Evolutionary conservation across 2,113 vertebrate genomes (phyloP).

Genomic region (Penelope pileata): DNA sequence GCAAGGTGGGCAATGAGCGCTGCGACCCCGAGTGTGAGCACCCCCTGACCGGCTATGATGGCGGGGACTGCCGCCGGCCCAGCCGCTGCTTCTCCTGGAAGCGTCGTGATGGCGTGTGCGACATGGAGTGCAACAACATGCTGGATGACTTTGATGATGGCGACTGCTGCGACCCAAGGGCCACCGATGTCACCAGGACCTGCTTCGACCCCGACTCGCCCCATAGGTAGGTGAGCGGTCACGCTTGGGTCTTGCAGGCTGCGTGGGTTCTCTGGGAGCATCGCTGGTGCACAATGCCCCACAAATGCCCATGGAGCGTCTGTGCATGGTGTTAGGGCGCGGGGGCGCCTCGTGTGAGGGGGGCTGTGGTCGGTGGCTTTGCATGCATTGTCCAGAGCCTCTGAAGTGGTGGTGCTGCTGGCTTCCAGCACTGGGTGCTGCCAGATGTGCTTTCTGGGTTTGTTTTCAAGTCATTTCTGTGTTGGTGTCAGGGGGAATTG

Average conservation of each 20-base stretch:
- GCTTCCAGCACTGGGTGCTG: not conserved
- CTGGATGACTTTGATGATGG: conserved; percentile 93
- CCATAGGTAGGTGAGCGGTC: conserved; percentile 78
- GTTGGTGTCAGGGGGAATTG: not conserved
- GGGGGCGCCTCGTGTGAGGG: rapidly evolving
- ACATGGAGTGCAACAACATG: conserved; percentile 93
- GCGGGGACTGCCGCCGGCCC: conserved; percentile 88
- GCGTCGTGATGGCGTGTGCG: conserved; percentile 88
- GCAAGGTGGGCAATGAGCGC: conserved; percentile 92
- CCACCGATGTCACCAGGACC: conserved; percentile 84
- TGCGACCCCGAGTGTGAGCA: conserved; percentile 95
- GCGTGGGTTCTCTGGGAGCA: not conserved
- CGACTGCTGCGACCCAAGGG: conserved; percentile 90
- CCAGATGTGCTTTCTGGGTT: not conserved
- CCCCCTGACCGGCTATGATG: conserved; percentile 90
- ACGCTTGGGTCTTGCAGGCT: too few species aligned
- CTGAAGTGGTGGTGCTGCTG: not conserved
- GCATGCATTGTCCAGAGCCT: not conserved
- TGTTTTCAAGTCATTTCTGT: not conserved
- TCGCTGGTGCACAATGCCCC: not conserved
- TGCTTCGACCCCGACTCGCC: conserved; percentile 95
- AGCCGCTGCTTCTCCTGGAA: conserved; percentile 92
- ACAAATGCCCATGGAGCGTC: not conserved
- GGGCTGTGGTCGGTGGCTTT: rapidly evolving
- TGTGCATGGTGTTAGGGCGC: rapidly evolving